These are phyloP conservation scores for Ctenopoma kingsleyae DNA, from an alignment of 2,797 vertebrate genomes.

Conservation along the genomic window DNA sequence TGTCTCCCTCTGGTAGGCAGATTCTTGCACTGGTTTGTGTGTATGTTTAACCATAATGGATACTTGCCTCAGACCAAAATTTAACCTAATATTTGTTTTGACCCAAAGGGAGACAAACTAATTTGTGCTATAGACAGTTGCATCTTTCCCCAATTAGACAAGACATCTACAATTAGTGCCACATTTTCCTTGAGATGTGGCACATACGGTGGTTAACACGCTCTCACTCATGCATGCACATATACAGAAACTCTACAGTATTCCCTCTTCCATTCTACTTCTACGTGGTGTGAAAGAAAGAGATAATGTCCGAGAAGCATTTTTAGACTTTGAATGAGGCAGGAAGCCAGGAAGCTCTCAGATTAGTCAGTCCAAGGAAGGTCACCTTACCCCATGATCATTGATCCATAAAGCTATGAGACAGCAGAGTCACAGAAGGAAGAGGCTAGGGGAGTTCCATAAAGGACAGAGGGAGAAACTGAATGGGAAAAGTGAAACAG, in stretches of 20 bases:
- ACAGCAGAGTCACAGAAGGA: constrained; percentile 20
- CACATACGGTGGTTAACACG: neutral
- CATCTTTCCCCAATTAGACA: constrained; percentile 23
- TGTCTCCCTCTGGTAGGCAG: neutral
- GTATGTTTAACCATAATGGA: constrained; percentile 11
- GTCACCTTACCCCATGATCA: constrained; percentile 65
- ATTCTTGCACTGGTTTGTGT: neutral
- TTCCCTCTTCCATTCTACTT: constrained; percentile 7
- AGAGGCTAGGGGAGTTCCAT: neutral
- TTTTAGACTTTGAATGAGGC: constrained; percentile 45
- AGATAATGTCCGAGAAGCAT: constrained; percentile 28
- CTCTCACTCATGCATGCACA: neutral
- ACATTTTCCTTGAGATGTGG: constrained; percentile 7
- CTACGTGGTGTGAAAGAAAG: constrained; percentile 20
- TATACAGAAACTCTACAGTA: neutral
- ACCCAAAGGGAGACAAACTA: constrained; percentile 6
- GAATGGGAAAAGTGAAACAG: constrained; percentile 27
- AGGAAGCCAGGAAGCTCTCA: constrained; percentile 15
- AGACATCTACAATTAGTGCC: constrained; percentile 7
- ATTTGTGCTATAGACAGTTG: constrained; percentile 26
- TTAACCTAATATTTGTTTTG: constrained; percentile 21
- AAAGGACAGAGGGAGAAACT: constrained; percentile 10
- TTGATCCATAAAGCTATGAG: constrained; percentile 65
- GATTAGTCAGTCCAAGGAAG: constrained; percentile 55
- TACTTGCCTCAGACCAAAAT: constrained; percentile 1